Conservation (phyloP, 2,888 invertebrate species). For the Neoascia interrupta region DNA sequence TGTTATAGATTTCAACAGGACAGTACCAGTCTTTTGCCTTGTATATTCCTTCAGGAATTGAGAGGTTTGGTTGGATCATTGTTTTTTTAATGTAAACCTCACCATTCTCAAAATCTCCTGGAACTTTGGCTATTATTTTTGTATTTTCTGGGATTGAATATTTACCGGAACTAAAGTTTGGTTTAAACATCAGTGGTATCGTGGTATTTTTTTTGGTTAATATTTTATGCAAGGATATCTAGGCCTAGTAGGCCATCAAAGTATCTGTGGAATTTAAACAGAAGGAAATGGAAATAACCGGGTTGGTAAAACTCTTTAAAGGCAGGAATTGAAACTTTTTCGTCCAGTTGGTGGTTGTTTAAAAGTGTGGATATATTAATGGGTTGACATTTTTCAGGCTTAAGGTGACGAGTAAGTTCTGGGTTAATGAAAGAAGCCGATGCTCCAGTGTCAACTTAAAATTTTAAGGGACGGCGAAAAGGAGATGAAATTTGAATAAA, state of each 20-base stretch:
- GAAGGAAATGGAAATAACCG: background rate
- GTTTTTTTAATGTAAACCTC: background rate
- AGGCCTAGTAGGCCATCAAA: slow-evolving; percentile 25
- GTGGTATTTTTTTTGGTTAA: slow-evolving; percentile 1
- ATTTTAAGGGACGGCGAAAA: slow-evolving; percentile 5
- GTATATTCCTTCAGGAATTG: background rate
- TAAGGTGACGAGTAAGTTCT: background rate
- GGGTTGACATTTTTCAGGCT: background rate
- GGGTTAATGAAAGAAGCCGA: slow-evolving; percentile 12
- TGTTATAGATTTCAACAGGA: background rate
- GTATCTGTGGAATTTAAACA: slow-evolving; percentile 12
- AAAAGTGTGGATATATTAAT: slow-evolving; percentile 6
- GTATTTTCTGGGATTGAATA: background rate
- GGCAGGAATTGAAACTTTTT: background rate
- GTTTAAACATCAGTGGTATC: slow-evolving; percentile 15
- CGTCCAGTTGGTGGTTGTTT: background rate
- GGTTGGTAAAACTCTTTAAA: slow-evolving; percentile 1
- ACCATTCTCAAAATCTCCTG: background rate
- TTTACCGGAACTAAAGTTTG: slow-evolving; percentile 20
- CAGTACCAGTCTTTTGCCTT: background rate
- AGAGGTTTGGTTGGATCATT: background rate
- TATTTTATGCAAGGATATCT: background rate
- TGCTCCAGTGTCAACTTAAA: slow-evolving; percentile 5
- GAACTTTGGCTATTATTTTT: background rate
- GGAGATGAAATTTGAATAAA: slow-evolving; percentile 30